A percentile compares a stretch with the other conserved stretches of the same genome.
Conservation (phyloP, 2,888 invertebrate genomes). For the Melikaiella ostensackeni region DNA sequence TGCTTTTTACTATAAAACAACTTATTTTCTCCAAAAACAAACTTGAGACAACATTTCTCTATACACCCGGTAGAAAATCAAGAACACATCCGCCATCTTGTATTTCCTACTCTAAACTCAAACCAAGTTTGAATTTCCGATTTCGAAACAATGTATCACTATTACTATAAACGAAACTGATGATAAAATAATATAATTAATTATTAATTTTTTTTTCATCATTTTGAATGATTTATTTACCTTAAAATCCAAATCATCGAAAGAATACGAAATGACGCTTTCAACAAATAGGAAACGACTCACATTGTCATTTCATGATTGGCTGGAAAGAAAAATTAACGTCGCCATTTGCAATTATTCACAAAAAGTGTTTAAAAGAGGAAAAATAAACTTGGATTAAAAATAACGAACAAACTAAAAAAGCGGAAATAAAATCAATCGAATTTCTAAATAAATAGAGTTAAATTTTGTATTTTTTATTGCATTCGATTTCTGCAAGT, state of each 20-base stretch:
- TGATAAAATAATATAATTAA: no score
- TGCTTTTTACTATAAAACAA: not conserved
- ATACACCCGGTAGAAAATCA: conserved; percentile 1
- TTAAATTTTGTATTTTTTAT: not conserved
- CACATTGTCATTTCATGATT: not conserved
- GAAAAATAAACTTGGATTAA: not conserved
- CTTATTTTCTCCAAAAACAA: not conserved
- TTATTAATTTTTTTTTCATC: no score
- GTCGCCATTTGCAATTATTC: not conserved
- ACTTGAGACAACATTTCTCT: not conserved
- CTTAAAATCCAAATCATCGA: not conserved
- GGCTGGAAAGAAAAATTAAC: not conserved
- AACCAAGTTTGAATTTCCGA: not conserved
- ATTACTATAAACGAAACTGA: not conserved
- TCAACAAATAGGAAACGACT: not conserved
- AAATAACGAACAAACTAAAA: not conserved
- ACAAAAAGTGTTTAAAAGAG: not conserved
- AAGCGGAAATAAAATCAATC: not conserved
- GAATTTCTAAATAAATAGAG: not conserved
- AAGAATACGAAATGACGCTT: not conserved
- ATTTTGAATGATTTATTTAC: not conserved
- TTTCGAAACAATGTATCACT: not conserved
- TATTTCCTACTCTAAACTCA: not conserved
- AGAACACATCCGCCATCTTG: conserved; percentile 3
- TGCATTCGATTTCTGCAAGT: not conserved